phyloP scores from a whole-genome alignment of 2,113 vertebrate species.

The Gorsachius goisagi region DNA sequence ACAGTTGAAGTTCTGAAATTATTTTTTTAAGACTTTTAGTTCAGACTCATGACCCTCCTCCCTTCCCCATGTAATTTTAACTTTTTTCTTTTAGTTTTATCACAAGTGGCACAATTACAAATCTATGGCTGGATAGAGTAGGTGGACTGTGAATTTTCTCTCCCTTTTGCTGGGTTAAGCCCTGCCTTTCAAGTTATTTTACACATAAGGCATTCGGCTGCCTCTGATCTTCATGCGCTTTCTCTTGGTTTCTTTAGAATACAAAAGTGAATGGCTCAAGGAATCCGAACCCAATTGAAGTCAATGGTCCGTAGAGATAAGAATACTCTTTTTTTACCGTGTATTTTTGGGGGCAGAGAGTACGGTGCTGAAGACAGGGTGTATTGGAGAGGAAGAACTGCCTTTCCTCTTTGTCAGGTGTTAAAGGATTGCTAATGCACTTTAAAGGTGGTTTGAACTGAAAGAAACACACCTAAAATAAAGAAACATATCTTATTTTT shows the following conservation, averaged over 20 bases:
- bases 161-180: constrained; percentile 46
- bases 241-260: constrained; percentile 43
- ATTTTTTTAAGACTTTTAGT: not conserved
- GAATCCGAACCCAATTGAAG: constrained; percentile 14
- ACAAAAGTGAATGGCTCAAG: constrained; percentile 27
- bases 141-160: constrained; percentile 41
- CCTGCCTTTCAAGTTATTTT: constrained; percentile 51
- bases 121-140: constrained; percentile 7
- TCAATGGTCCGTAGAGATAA: not conserved
- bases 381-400: constrained; percentile 27
- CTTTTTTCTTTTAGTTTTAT: constrained; percentile 4
- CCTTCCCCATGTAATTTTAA: not conserved
- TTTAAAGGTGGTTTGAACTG: not conserved
- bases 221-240: not conserved
- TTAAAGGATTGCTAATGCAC: not conserved
- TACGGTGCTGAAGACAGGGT: not conserved
- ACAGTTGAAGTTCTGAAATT: not conserved
- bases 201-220: constrained; percentile 13
- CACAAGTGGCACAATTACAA: not conserved
- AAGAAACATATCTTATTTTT: not conserved
- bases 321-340: not conserved
- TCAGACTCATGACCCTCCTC: not conserved
- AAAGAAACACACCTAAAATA: not conserved
- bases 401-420: not conserved
- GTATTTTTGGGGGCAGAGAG: constrained; percentile 16